These are phyloP conservation scores for Chaetodon auriga DNA, from an alignment of 2,113 vertebrate genomes.

Conservation along the genomic window DNA sequence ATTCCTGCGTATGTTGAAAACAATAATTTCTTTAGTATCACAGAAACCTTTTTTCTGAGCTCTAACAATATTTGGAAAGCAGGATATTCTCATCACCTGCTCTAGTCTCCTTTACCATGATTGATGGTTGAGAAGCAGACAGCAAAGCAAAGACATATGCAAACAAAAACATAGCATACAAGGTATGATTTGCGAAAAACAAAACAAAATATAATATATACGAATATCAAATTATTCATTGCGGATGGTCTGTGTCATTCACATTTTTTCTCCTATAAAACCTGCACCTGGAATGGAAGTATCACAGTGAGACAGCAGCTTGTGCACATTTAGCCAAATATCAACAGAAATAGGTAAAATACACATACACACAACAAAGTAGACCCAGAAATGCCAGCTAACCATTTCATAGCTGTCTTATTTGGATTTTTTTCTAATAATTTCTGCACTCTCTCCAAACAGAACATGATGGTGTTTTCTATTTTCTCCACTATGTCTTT, in stretches of 20 bases:
- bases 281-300: background rate
- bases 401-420: background rate
- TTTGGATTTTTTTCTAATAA: background rate
- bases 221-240: background rate
- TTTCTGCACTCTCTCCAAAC: background rate
- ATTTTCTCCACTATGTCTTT: background rate
- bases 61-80: constrained; percentile 2
- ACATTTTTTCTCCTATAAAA: constrained; percentile 10
- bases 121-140: background rate
- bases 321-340: background rate
- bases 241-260: background rate
- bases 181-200: background rate
- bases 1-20: background rate
- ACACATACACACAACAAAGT: background rate
- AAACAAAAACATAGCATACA: background rate
- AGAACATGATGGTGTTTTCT: background rate
- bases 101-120: background rate
- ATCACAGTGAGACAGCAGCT: background rate
- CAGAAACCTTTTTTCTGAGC: background rate
- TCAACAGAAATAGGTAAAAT: constrained; percentile 8
- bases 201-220: too few relatives aligned
- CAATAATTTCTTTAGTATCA: background rate
- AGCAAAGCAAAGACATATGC: background rate
- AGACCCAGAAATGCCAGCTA: background rate
- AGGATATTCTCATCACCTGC: background rate